These are phyloP conservation scores for Hippoglossus stenolepis DNA, from an alignment of 2,113 vertebrate genomes.

Conservation along the genomic window DNA sequence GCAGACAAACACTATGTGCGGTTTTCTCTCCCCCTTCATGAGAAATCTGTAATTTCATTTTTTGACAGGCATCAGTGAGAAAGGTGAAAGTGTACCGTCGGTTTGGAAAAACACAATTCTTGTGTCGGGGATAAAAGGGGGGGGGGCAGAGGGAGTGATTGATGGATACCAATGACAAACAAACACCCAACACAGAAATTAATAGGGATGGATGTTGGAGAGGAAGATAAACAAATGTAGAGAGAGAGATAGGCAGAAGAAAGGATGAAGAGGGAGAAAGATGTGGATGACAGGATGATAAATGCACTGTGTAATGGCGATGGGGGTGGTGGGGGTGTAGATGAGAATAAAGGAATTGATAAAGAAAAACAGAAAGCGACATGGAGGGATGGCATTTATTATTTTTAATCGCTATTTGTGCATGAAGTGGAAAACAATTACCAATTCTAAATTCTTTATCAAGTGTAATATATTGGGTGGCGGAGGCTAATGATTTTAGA, in stretches of 20 bases:
- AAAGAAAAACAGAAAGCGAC: slow-evolving; percentile 70
- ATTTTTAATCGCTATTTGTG: slow-evolving; percentile 73
- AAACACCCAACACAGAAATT: slow-evolving; percentile 66
- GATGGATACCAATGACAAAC: slow-evolving; percentile 67
- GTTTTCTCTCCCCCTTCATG: slow-evolving; percentile 10
- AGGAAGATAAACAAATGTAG: slow-evolving; percentile 64
- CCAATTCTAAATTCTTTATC: slow-evolving; percentile 73
- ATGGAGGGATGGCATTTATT: slow-evolving; percentile 72
- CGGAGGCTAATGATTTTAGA: slow-evolving; percentile 72
- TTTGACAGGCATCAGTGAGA: slow-evolving; percentile 60
- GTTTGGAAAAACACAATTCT: slow-evolving; percentile 47
- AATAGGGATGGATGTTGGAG: slow-evolving; percentile 65
- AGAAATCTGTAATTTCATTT: slow-evolving; percentile 63
- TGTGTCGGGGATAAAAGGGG: slow-evolving; percentile 32
- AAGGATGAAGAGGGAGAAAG: slow-evolving; percentile 37
- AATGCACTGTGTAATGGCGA: slow-evolving; percentile 58
- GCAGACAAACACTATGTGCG: slow-evolving; percentile 10
- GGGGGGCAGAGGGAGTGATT: slow-evolving; percentile 52
- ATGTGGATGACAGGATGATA: slow-evolving; percentile 71
- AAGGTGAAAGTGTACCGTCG: slow-evolving; percentile 55
- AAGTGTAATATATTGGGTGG: slow-evolving; percentile 71
- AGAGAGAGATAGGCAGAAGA: slow-evolving; percentile 42
- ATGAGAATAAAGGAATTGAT: slow-evolving; percentile 62
- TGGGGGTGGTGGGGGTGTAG: neutral
- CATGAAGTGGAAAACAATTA: slow-evolving; percentile 78